Evolutionary conservation across 2,888 invertebrate genomes (phyloP), one percentile per base, ranked within the genome.

Genomic region (Anticlea derivata): DNA sequence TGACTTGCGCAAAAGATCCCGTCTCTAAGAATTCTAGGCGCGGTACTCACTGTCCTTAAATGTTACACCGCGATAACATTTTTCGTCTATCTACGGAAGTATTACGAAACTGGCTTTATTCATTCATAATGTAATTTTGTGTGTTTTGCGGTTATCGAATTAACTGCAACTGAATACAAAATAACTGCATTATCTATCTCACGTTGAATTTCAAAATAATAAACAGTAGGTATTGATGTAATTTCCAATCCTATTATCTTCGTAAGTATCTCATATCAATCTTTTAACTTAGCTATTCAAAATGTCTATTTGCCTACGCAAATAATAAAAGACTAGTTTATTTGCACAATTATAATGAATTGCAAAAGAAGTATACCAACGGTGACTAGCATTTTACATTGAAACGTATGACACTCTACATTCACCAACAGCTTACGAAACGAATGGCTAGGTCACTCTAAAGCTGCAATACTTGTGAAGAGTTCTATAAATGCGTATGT

Each of bases 11-110:
- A 84, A 85, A 63, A 59, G 56, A 59, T 75, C 66, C 70, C 63
- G 71, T 59, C 66, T 58, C 51, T 55, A 58, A 78, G 83, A 78
- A 83, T 82, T 71, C 68, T 60, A 80, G 85, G 85, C 68, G 81
- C 73, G 81, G 82, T 68, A 53, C 50, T 24, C 41, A 49, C 50
- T 58, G 66, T 74, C 76, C 79, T 75, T 78, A 73, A 66, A 71
- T 63, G 74, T 58, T 40, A 43, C 31, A 55, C 61, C 57, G 54
- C 41, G 44, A 48, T 44, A 38, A 47, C 26, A 45, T 41, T 54
- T 50, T 47, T 50, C 34, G 17, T 26, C 50, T 30, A 11, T 27
- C 17, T 55, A 51, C 48, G 55, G 57, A 53, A 51, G 50, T 39
- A 26, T 60, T 56, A 10, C 49, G 37, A 34, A 51, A 57, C 22